Evolutionary conservation across 2,888 invertebrate genomes (phyloP).

Genomic region (Eilema sororculum): DNA sequence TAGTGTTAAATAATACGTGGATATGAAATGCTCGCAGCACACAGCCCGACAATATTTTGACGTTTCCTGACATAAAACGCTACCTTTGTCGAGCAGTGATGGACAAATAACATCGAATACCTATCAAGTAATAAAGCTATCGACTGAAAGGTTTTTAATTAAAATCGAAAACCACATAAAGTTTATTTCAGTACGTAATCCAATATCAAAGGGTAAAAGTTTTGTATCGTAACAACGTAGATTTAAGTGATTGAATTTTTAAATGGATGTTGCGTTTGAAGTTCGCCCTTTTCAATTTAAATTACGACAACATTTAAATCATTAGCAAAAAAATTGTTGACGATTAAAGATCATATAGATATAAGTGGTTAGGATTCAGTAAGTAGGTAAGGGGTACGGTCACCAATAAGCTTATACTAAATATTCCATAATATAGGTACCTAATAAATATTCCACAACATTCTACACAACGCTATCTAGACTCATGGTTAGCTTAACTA

Average conservation of each 20-base stretch:
- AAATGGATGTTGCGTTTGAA: neutral
- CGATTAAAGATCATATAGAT: too few relatives aligned
- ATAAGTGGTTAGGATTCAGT: too few relatives aligned
- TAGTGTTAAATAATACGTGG: neutral
- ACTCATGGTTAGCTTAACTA: too few relatives aligned
- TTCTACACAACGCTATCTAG: too few relatives aligned
- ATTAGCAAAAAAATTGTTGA: too few relatives aligned
- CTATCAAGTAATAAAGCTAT: slow-evolving; percentile 45
- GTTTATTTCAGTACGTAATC: slow-evolving; percentile 44
- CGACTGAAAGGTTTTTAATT: slow-evolving; percentile 51
- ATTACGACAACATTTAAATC: neutral
- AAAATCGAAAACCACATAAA: slow-evolving; percentile 38
- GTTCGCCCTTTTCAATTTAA: neutral
- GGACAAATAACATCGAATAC: slow-evolving; percentile 38
- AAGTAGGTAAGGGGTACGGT: too few relatives aligned
- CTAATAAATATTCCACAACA: too few relatives aligned
- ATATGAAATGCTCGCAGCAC: slow-evolving; percentile 5
- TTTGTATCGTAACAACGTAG: slow-evolving; percentile 11
- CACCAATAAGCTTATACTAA: too few relatives aligned
- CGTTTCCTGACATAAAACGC: slow-evolving; percentile 32
- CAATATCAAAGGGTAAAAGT: slow-evolving; percentile 24
- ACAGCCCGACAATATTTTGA: slow-evolving; percentile 24
- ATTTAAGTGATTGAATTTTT: slow-evolving; percentile 7
- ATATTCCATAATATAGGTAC: too few relatives aligned
- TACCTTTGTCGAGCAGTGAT: slow-evolving; percentile 15